A percentile compares a stretch with the other conserved stretches of the same genome.
Evolutionary conservation across 2,888 invertebrate genomes (phyloP).

Genomic region (Epinotia bilunana): DNA sequence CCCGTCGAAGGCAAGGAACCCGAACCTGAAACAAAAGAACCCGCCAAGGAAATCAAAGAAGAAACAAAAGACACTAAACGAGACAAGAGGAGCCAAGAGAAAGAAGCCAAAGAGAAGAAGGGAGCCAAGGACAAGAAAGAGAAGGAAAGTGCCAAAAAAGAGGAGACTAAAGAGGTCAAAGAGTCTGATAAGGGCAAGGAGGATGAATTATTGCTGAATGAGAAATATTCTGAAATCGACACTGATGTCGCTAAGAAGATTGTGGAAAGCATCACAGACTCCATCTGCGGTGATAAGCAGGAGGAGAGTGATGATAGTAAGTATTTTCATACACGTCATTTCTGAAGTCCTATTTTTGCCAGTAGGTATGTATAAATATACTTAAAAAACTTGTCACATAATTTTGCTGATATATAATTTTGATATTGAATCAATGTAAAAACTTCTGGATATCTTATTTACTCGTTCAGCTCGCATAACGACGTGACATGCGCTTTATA

Average conservation of each 20-base stretch:
- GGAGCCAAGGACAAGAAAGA: slow-evolving; percentile 47
- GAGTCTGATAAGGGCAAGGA: slow-evolving; percentile 61
- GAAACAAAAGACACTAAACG: slow-evolving; percentile 55
- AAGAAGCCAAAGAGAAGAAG: slow-evolving; percentile 64
- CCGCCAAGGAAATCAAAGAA: slow-evolving; percentile 61
- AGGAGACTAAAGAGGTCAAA: slow-evolving; percentile 50
- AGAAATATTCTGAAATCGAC: slow-evolving; percentile 85
- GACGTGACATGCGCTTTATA: no score
- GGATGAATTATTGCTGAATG: slow-evolving; percentile 73
- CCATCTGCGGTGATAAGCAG: slow-evolving; percentile 89
- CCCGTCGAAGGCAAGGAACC: slow-evolving; percentile 71
- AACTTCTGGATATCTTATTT: no score
- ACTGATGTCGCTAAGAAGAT: slow-evolving; percentile 96
- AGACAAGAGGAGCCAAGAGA: slow-evolving; percentile 63
- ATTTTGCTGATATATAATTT: no score
- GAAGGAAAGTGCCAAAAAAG: slow-evolving; percentile 59
- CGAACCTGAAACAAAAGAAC: slow-evolving; percentile 63
- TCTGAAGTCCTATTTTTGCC: no score
- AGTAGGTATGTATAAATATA: background rate
- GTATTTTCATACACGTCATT: slow-evolving; percentile 50
- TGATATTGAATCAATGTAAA: no score
- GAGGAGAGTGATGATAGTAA: slow-evolving; percentile 87
- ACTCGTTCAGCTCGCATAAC: no score
- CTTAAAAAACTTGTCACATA: background rate
- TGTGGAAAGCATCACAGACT: slow-evolving; percentile 94